Evolutionary conservation across 2,113 vertebrate species (phyloP).

Genomic region (Ursus arctos): DNA sequence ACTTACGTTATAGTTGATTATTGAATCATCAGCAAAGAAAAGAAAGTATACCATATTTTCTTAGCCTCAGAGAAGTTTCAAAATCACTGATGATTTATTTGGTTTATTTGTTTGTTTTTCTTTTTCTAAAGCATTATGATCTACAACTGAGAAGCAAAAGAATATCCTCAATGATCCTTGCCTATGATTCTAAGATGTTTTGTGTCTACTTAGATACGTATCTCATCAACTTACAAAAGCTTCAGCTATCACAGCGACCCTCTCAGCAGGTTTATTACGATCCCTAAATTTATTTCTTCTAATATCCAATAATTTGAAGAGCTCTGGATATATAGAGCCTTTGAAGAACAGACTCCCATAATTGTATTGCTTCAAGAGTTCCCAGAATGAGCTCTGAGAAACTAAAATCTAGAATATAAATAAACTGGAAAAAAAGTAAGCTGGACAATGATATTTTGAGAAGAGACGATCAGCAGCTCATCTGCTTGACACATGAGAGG

Average conservation of each 20-base stretch:
- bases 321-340: background rate
- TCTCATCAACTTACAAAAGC: background rate
- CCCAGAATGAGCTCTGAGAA: slow-evolving; percentile 29
- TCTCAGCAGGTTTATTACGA: background rate
- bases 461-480: slow-evolving; percentile 6
- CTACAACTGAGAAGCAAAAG: background rate
- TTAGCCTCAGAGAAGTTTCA: background rate
- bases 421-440: background rate
- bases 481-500: background rate
- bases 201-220: background rate
- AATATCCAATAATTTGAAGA: background rate
- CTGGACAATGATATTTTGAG: background rate
- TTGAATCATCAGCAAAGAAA: background rate
- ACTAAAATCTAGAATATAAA: slow-evolving; percentile 37
- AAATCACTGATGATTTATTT: background rate
- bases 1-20: background rate
- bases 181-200: background rate
- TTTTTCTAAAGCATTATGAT: background rate
- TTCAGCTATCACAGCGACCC: background rate
- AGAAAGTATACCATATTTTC: background rate
- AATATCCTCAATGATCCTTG: background rate
- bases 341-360: background rate
- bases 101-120: background rate
- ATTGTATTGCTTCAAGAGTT: slow-evolving; percentile 32
- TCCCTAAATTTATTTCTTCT: background rate